Percentiles rank a stretch among this genome's conserved stretches.
phyloP scores from a whole-genome alignment of 1,140 invertebrate genomes.

The Bombus impatiens region DNA sequence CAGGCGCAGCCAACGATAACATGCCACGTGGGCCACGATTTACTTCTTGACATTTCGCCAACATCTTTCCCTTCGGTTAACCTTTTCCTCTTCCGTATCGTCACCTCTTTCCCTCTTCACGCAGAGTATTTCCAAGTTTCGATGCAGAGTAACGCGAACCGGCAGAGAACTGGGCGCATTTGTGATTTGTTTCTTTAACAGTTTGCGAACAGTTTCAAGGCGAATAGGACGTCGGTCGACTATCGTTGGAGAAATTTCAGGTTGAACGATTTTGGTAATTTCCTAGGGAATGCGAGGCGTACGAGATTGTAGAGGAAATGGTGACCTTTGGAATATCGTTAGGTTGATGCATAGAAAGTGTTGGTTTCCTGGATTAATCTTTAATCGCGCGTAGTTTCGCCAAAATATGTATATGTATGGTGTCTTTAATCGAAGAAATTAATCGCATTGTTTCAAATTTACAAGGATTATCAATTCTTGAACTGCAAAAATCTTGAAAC shows the following conservation, averaged over 20 bases:
- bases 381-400: too few relatives aligned
- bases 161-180: too few relatives aligned
- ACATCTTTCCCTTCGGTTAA: conserved; percentile 24
- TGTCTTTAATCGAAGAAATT: too few relatives aligned
- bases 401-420: too few relatives aligned
- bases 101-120: neutral
- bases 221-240: neutral
- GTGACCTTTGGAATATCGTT: too few relatives aligned
- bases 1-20: conserved; percentile 16
- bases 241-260: neutral
- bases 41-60: conserved; percentile 38
- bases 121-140: neutral
- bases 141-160: neutral
- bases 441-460: too few relatives aligned
- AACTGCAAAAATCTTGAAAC: too few relatives aligned
- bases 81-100: too few relatives aligned
- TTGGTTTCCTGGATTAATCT: too few relatives aligned
- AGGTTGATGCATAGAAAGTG: too few relatives aligned
- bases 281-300: neutral
- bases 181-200: neutral
- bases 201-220: neutral
- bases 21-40: conserved; percentile 39
- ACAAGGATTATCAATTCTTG: too few relatives aligned
- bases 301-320: neutral
- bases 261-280: neutral